Evolutionary conservation across 2,888 invertebrate genomes (phyloP).

Genomic region (Uloborus plumipes): DNA sequence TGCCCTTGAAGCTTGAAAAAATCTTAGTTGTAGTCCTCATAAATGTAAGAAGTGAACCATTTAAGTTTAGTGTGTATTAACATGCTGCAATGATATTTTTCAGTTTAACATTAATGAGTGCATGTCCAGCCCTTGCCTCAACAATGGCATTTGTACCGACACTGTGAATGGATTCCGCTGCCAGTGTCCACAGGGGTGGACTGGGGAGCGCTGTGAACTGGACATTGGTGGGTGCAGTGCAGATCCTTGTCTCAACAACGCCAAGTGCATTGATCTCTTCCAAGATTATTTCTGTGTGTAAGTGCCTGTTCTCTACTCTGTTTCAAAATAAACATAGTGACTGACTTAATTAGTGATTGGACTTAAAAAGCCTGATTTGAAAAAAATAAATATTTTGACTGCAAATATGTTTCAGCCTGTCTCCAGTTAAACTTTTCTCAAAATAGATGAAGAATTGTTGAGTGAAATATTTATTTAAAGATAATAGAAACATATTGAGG

Average conservation of each 20-base stretch:
- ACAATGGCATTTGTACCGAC: slow-evolving; percentile 88
- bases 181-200: slow-evolving; percentile 87
- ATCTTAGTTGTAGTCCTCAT: not conserved
- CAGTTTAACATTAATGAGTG: slow-evolving; percentile 87
- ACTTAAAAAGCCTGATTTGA: too few relatives aligned
- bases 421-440: too few relatives aligned
- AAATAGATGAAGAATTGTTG: too few relatives aligned
- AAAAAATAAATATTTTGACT: too few relatives aligned
- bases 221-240: slow-evolving; percentile 90
- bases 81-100: slow-evolving; percentile 24
- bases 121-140: slow-evolving; percentile 85
- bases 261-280: slow-evolving; percentile 90
- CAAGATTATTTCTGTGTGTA: slow-evolving; percentile 91
- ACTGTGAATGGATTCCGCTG: slow-evolving; percentile 88
- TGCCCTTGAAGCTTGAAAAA: not conserved
- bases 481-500: too few relatives aligned
- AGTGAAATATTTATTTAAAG: too few relatives aligned
- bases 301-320: slow-evolving; percentile 19
- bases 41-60: too few relatives aligned
- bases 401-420: too few relatives aligned
- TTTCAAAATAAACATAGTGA: too few relatives aligned
- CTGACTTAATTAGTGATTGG: too few relatives aligned
- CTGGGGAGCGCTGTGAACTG: slow-evolving; percentile 85
- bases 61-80: not conserved
- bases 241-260: slow-evolving; percentile 92